Base-by-base conservation (phyloP, 2,113 vertebrate species). In the Planiliza haematocheilus region DNA sequence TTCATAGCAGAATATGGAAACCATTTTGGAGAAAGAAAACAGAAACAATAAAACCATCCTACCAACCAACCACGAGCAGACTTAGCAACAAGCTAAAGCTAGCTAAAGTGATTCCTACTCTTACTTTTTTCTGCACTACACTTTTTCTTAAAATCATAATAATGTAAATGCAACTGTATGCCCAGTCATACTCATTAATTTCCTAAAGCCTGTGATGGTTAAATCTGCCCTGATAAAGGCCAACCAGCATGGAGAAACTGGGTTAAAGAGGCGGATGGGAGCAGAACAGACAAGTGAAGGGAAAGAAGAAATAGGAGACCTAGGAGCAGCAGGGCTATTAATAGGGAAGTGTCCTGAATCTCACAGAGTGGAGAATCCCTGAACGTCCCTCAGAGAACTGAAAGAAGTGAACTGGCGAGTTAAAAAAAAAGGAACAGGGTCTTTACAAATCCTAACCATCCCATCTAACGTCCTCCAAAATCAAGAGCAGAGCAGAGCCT, bases 301-400 rank as follows among this genome's bases (percentile, higher is more conserved):
- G 64, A 64, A 69, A 82, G 76, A 77, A 80, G 91, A 84, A 89
- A 91, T 18, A 66, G 45, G 79, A 90, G 84, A 87, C 46, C 70
- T 77, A 69, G 75, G 70, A 81, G 38, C 68, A 61, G 61, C 56
- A 2, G 30, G 10, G 70, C 85, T 91, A 91, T 89, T 80, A 78
- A 90, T 91, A 92, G 88, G 20, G 34, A 77, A 51, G 59, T 71
- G 83, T 77, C 78, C 88, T 81, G 74, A 75, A 88, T 79, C 71
- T 70, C 9, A 79, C 67, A 56, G 46, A 74, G 62, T 20, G 69
- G 85, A 55, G 85, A 81, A 79, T 89, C 91, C 83, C 83, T 71
- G 68, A 55, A 50, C 18, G 64, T 86, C 69, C 81, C 83, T 81
- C 61, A 48, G 48, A 77, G 71, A 79, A 70, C 70, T 57, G 39